Evolutionary conservation across 2,797 vertebrate species (phyloP).

Genomic region (Otus scops): DNA sequence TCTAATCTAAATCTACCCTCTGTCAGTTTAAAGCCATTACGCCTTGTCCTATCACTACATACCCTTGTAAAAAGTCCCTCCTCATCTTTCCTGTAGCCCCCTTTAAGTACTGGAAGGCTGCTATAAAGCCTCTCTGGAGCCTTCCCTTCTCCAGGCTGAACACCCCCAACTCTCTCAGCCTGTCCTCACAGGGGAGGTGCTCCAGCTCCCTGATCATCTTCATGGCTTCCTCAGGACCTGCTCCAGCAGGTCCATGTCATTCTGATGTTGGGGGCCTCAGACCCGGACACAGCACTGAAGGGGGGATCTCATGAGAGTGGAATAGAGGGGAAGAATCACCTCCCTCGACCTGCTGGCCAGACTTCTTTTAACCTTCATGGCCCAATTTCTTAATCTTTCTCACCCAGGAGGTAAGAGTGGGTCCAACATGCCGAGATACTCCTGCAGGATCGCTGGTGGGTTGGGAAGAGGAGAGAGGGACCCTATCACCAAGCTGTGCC

Average conservation of each 20-base stretch:
- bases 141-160: background rate
- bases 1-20: background rate
- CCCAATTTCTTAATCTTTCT: background rate
- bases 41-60: accelerated
- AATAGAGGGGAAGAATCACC: background rate
- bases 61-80: background rate
- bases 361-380: background rate
- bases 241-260: accelerated
- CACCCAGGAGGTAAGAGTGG: background rate
- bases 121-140: accelerated
- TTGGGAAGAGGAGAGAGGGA: background rate
- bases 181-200: accelerated
- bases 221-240: accelerated
- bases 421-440: background rate
- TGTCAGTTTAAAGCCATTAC: background rate
- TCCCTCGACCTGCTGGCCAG: background rate
- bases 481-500: background rate
- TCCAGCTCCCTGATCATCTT: background rate
- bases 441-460: accelerated
- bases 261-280: background rate
- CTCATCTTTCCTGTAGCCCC: background rate
- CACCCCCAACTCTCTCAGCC: background rate
- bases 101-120: background rate
- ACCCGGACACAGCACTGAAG: accelerated
- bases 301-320: accelerated